Conservation (phyloP, 2,888 invertebrate species). For the Elmis aenea region DNA sequence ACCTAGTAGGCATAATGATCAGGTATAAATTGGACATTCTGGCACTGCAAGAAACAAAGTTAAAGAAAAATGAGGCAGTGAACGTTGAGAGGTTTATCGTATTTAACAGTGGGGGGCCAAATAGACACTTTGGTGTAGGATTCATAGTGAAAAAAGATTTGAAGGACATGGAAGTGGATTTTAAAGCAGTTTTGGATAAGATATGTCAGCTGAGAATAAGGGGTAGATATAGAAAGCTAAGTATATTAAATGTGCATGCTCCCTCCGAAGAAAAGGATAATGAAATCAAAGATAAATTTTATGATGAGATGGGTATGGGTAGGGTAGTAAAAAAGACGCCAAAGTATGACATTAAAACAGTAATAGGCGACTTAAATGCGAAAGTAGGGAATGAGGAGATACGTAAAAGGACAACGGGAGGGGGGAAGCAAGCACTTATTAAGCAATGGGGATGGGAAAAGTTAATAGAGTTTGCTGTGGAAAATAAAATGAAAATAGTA, state of each 20-base stretch:
- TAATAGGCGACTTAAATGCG: slow-evolving; percentile 3
- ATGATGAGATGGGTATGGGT: slow-evolving; percentile 7
- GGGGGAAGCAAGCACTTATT: background rate
- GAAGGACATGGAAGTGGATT: no score
- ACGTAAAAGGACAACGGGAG: background rate
- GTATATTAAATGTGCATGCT: slow-evolving; percentile 10
- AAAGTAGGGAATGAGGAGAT: slow-evolving; percentile 5
- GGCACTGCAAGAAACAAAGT: no score
- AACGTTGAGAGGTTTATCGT: no score
- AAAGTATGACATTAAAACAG: slow-evolving; percentile 6
- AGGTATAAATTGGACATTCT: no score
- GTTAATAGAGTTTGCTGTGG: slow-evolving; percentile 1
- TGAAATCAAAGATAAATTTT: slow-evolving; percentile 9
- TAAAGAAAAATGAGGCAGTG: no score
- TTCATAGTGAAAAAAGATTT: no score
- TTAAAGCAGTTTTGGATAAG: no score
- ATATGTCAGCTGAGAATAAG: slow-evolving; percentile 4
- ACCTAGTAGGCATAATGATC: no score
- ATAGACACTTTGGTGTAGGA: no score
- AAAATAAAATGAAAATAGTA: no score
- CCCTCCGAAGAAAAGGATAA: slow-evolving; percentile 11
- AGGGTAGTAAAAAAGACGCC: slow-evolving; percentile 1
- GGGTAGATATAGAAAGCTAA: slow-evolving; percentile 4
- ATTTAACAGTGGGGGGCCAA: no score
- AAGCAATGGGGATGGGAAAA: background rate